Evolutionary conservation across 2,888 invertebrate species (phyloP).

Genomic region (Criorhina ranunculi): DNA sequence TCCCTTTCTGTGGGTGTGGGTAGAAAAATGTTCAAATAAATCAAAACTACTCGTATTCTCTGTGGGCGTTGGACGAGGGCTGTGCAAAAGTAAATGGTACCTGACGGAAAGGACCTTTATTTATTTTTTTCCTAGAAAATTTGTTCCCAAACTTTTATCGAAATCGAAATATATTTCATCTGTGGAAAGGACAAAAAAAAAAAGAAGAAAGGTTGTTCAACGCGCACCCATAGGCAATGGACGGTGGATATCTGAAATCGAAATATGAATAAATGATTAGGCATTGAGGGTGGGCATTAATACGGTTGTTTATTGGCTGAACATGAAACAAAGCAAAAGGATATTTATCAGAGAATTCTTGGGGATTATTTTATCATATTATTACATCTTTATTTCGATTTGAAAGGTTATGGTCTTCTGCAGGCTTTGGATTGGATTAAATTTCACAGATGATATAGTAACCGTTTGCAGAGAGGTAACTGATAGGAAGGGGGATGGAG

Average conservation of each 20-base stretch:
- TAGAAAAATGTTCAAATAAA: constrained; percentile 25
- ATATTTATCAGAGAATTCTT: constrained; percentile 56
- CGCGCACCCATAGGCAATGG: constrained; percentile 15
- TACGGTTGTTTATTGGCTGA: constrained; percentile 68
- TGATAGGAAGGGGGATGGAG: constrained; percentile 7
- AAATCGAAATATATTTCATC: constrained; percentile 66
- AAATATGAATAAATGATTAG: constrained; percentile 66
- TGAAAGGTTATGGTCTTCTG: constrained; percentile 58
- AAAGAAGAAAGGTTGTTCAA: constrained; percentile 39
- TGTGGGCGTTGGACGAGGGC: neutral
- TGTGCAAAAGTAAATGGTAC: neutral
- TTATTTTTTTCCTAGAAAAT: constrained; percentile 35
- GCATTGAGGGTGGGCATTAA: constrained; percentile 19
- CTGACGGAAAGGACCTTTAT: neutral
- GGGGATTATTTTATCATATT: constrained; percentile 66
- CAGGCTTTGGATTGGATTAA: constrained; percentile 61
- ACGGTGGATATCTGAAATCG: constrained; percentile 51
- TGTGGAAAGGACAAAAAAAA: constrained; percentile 28
- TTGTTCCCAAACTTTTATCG: constrained; percentile 69
- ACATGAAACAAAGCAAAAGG: constrained; percentile 47
- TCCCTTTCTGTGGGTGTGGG: neutral
- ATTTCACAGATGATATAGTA: constrained; percentile 39
- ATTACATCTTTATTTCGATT: constrained; percentile 67
- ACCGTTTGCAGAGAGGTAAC: neutral
- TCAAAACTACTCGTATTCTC: constrained; percentile 34